Conservation (phyloP, 2,888 invertebrate species). For the Cerceris ruficornis region DNA sequence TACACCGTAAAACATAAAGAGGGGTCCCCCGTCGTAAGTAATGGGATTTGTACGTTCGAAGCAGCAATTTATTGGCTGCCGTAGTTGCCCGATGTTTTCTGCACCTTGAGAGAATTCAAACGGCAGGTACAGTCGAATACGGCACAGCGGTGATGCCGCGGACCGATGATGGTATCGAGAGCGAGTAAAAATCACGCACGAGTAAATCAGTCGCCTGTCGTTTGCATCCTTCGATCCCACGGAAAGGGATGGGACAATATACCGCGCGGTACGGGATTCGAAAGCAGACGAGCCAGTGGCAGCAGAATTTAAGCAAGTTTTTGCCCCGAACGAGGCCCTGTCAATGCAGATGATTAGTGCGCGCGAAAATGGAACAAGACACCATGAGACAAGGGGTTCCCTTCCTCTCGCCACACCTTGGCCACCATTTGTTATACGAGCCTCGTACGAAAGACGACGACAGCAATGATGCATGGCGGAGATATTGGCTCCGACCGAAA, state of each 20-base stretch:
- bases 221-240: constrained; percentile 73
- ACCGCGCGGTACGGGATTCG: constrained; percentile 38
- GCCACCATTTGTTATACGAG: constrained; percentile 70
- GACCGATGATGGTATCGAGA: constrained; percentile 54
- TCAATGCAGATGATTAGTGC: constrained; percentile 78
- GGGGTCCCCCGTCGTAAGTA: too few species aligned
- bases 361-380: constrained; percentile 76
- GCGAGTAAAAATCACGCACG: constrained; percentile 71
- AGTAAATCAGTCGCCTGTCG: constrained; percentile 79
- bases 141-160: constrained; percentile 49
- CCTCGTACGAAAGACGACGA: constrained; percentile 66
- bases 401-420: constrained; percentile 60
- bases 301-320: constrained; percentile 77
- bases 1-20: neutral
- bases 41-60: too few species aligned
- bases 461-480: constrained; percentile 71
- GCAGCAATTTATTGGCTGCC: neutral
- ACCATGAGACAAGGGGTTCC: constrained; percentile 67
- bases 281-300: constrained; percentile 62
- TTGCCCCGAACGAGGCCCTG: constrained; percentile 72
- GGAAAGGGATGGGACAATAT: constrained; percentile 43
- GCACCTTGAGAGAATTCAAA: constrained; percentile 42
- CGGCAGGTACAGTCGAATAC: constrained; percentile 42
- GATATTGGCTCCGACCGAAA: constrained; percentile 69
- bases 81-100: constrained; percentile 50